Base-by-base conservation (phyloP, 2,888 invertebrate genomes). In the Horisme vitalbata region DNA sequence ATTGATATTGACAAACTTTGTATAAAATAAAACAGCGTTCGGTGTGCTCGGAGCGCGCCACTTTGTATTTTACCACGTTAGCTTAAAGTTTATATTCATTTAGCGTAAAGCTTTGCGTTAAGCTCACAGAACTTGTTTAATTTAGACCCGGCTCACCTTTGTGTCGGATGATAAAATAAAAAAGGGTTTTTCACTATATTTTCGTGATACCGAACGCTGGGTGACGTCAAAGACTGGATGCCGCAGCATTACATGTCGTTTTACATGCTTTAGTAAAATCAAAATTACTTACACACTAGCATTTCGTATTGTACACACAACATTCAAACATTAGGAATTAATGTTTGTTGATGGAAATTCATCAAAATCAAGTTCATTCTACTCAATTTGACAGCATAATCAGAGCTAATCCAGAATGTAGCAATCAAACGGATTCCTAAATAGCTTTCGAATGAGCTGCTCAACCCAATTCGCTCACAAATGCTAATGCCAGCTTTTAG, bases 401-500 rank as follows among this genome's bases (percentile, higher is more conserved):
- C 57, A 44, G 50, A 65, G 68, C 66, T 63, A 69, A 65, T 61
- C 55, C 62, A 50, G 62, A 73, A 77, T 68, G 64, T 68, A 63
- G 71, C 65, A 75, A 76, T 75, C 75, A 76, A 76, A 75, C 68
- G 57, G 75, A 70, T 70, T 76, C 70, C 66, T 63, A 64, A 77
- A 77, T 75, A 68, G 76, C 75, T 72, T 75, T 71, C 60, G 63
- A 77, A 71, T 71, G 70, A 76, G 70, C 55, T 57, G 64, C 61
- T 59, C 60, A 59, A 60, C 61, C 70, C 64, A 56, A 70, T 63
- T 67, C 76, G 74, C 78, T 80, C 71, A 71, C 69, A 66, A 66
- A 75, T 80, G 80, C 75, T 78, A 82, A 83, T 83, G 65, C 63
- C 61, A 62, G 81, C 83, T 81, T 82, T 81, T 73, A 78, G 80